Conservation (phyloP, 2,797 vertebrate genomes). For the Neosilurus mollespiculum region DNA sequence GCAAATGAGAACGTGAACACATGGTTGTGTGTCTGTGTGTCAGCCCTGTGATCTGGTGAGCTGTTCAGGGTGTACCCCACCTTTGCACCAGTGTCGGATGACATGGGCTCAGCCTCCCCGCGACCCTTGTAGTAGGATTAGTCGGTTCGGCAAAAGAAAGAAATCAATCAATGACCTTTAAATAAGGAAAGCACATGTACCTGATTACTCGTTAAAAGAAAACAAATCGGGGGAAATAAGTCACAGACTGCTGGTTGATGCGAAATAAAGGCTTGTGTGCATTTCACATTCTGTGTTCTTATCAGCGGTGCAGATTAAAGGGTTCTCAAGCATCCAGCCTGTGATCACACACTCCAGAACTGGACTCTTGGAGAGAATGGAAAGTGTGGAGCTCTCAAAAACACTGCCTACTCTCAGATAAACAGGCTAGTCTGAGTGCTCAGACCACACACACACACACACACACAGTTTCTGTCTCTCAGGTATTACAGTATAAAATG, state of each 20-base stretch:
- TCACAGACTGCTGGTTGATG: slow-evolving; percentile 50
- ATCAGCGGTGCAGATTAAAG: slow-evolving; percentile 60
- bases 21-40: too few species aligned
- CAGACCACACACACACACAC: background rate
- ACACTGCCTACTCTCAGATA: slow-evolving; percentile 9
- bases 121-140: too few species aligned
- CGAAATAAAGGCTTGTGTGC: slow-evolving; percentile 29
- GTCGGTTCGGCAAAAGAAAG: too few species aligned
- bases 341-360: slow-evolving; percentile 58
- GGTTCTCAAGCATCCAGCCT: slow-evolving; percentile 51
- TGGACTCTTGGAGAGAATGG: slow-evolving; percentile 52
- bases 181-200: background rate
- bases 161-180: background rate
- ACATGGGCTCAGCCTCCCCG: too few species aligned
- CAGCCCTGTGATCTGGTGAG: too few species aligned
- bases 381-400: slow-evolving; percentile 38
- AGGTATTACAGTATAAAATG: slow-evolving; percentile 66
- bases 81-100: too few species aligned
- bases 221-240: slow-evolving; percentile 47
- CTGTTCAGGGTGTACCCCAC: too few species aligned
- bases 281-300: slow-evolving; percentile 55
- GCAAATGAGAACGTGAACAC: too few species aligned
- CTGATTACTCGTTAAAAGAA: background rate
- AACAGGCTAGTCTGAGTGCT: slow-evolving; percentile 20
- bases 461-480: slow-evolving; percentile 2